A percentile compares a stretch with the other conserved stretches of the same genome.
Evolutionary conservation across 2,113 vertebrate species (phyloP).

Genomic region (Terrapene triunguis): DNA sequence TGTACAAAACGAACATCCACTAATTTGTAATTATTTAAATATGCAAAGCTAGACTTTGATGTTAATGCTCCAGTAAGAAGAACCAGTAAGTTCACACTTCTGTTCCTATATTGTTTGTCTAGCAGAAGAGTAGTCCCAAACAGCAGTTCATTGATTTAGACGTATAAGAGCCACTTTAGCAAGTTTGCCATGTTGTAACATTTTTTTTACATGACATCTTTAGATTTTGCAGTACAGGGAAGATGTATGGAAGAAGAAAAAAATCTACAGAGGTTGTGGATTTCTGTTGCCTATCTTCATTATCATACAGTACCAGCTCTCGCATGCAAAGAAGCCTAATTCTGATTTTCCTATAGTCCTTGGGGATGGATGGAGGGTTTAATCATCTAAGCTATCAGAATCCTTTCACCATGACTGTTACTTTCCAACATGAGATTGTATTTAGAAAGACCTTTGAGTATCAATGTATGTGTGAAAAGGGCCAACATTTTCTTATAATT

Average conservation of each 20-base stretch:
- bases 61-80: conserved; percentile 28
- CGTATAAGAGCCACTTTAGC: background rate
- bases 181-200: background rate
- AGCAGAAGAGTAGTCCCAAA: conserved; percentile 15
- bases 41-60: conserved; percentile 49
- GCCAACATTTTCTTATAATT: background rate
- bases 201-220: background rate
- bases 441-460: background rate
- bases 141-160: conserved; percentile 7
- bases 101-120: background rate
- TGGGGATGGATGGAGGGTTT: background rate
- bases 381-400: background rate
- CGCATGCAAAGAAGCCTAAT: rapidly evolving
- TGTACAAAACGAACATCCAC: conserved; percentile 33
- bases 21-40: conserved; percentile 61
- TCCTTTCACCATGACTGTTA: background rate
- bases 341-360: background rate
- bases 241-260: background rate
- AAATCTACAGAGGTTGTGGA: background rate
- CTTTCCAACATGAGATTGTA: background rate
- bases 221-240: background rate
- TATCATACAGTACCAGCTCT: background rate
- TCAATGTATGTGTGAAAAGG: background rate
- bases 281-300: background rate
- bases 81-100: background rate